Conservation (phyloP, 2,888 invertebrate genomes). For the Asteroscopus sphinx region DNA sequence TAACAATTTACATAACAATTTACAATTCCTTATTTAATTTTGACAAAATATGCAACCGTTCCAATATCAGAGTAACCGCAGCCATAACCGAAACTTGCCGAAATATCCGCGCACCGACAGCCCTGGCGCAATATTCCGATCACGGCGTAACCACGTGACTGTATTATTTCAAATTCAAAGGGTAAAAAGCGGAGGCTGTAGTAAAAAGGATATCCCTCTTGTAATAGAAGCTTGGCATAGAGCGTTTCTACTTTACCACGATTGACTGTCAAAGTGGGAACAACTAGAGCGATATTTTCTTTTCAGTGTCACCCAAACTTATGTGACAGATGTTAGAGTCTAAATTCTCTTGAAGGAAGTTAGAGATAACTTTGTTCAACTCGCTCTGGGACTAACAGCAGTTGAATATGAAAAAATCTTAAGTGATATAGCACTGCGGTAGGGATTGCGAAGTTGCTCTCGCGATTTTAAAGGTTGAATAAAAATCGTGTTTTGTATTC, state of each 20-base stretch:
- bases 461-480: slow-evolving; percentile 45
- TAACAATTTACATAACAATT: too few relatives aligned
- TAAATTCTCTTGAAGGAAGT: slow-evolving; percentile 27
- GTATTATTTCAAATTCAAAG: slow-evolving; percentile 86
- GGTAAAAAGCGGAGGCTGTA: slow-evolving; percentile 77
- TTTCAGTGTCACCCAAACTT: slow-evolving; percentile 23
- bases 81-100: slow-evolving; percentile 26
- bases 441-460: slow-evolving; percentile 44
- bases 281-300: slow-evolving; percentile 43
- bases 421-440: slow-evolving; percentile 63
- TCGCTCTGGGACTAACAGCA: slow-evolving; percentile 60
- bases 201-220: slow-evolving; percentile 77
- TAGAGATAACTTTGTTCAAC: slow-evolving; percentile 26
- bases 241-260: slow-evolving; percentile 59
- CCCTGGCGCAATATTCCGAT: slow-evolving; percentile 66
- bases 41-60: slow-evolving; percentile 37
- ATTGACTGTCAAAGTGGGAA: slow-evolving; percentile 64
- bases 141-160: slow-evolving; percentile 78
- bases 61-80: slow-evolving; percentile 34
- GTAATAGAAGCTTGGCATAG: slow-evolving; percentile 59
- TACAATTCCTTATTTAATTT: slow-evolving; percentile 29
- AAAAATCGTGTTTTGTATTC: slow-evolving; percentile 50
- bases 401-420: slow-evolving; percentile 69
- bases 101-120: slow-evolving; percentile 42
- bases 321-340: slow-evolving; percentile 15